Conservation (phyloP, 2,888 invertebrate genomes). For the Harpagoxenus sublaevis region DNA sequence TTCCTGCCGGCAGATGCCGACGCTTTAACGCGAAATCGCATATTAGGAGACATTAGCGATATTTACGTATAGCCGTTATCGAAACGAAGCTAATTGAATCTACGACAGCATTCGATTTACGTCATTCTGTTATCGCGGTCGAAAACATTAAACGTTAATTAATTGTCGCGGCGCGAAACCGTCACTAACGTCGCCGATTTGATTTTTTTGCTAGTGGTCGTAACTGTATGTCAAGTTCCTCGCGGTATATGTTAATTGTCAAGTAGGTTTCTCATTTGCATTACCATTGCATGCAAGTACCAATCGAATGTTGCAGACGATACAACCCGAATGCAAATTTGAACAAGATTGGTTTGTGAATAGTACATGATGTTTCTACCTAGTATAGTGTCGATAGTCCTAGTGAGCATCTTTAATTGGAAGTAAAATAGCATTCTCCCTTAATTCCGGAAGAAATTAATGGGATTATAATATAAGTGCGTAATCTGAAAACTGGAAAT, state of each 20-base stretch:
- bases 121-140: slow-evolving; percentile 40
- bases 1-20: slow-evolving; percentile 21
- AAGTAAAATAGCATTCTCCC: background rate
- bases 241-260: slow-evolving; percentile 2
- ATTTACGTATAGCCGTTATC: slow-evolving; percentile 30
- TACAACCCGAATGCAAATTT: slow-evolving; percentile 9
- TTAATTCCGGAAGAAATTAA: background rate
- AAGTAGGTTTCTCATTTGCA: slow-evolving; percentile 8
- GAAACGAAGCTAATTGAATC: slow-evolving; percentile 28
- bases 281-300: background rate
- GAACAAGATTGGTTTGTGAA: slow-evolving; percentile 29
- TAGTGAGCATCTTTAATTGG: background rate
- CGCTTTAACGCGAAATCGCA: slow-evolving; percentile 14
- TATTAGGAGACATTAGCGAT: slow-evolving; percentile 9
- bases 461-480: background rate
- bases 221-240: background rate
- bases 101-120: slow-evolving; percentile 25
- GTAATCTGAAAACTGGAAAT: background rate
- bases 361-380: background rate
- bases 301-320: slow-evolving; percentile 16
- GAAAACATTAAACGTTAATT: slow-evolving; percentile 31
- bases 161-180: slow-evolving; percentile 26
- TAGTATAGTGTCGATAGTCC: background rate
- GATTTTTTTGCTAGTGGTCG: background rate
- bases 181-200: background rate